phyloP scores from a whole-genome alignment of 2,797 vertebrate genomes.

The Aplochiton taeniatus region DNA sequence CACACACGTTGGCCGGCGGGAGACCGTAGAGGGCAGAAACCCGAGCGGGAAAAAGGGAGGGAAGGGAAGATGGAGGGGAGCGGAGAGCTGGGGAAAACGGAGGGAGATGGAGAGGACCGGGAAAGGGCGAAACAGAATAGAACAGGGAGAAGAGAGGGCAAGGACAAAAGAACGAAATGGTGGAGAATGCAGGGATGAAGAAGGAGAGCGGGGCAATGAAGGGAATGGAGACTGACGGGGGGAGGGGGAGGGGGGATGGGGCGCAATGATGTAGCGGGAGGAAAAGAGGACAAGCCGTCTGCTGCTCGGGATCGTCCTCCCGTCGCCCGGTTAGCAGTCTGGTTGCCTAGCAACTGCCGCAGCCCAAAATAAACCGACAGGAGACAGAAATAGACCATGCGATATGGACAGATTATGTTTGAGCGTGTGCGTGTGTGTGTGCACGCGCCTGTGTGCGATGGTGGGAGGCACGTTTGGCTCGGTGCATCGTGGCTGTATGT shows the following conservation, averaged over 20 bases:
- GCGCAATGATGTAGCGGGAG: slow-evolving; percentile 23
- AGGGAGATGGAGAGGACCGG: neutral
- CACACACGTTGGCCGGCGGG: neutral
- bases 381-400: slow-evolving; percentile 80
- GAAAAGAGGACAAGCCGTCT: slow-evolving; percentile 71
- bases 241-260: slow-evolving; percentile 1
- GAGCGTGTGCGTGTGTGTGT: neutral
- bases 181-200: neutral
- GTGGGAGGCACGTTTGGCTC: slow-evolving; percentile 10
- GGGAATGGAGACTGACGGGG: slow-evolving; percentile 19
- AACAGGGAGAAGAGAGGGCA: slow-evolving; percentile 10
- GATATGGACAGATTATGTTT: slow-evolving; percentile 48
- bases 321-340: slow-evolving; percentile 70
- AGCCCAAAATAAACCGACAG: slow-evolving; percentile 77
- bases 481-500: slow-evolving; percentile 13
- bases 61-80: neutral
- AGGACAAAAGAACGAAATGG: neutral
- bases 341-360: slow-evolving; percentile 81
- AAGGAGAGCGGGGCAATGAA: slow-evolving; percentile 20
- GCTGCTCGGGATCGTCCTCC: slow-evolving; percentile 74
- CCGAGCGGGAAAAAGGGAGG: neutral
- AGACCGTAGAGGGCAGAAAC: slow-evolving; percentile 20
- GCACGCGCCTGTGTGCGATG: slow-evolving; percentile 19
- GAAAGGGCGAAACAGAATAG: slow-evolving; percentile 3
- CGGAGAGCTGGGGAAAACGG: neutral